phyloP scores from a whole-genome alignment of 2,113 vertebrate species.

The Galbula dea region DNA sequence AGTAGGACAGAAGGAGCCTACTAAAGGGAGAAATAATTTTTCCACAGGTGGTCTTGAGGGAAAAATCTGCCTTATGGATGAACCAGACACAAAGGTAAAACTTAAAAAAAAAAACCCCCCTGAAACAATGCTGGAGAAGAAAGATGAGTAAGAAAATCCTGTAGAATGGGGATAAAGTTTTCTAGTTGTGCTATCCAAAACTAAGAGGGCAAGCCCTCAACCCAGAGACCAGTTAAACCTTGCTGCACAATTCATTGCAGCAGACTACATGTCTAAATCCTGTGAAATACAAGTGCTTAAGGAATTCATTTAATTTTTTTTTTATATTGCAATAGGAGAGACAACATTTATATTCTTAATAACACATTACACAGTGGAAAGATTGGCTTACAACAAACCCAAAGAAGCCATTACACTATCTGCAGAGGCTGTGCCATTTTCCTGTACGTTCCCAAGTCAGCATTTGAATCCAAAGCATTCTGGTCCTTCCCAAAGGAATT shows the following conservation, averaged over 20 bases:
- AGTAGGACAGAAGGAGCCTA: background rate
- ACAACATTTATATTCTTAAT: background rate
- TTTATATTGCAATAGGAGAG: background rate
- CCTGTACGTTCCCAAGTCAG: background rate
- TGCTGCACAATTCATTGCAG: background rate
- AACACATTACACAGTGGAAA: background rate
- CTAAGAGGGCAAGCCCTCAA: background rate
- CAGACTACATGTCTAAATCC: background rate
- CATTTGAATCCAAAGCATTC: background rate
- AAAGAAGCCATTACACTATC: background rate
- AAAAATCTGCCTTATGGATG: background rate
- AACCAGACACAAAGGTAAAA: background rate
- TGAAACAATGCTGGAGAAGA: background rate
- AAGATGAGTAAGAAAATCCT: background rate
- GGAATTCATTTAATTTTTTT: background rate
- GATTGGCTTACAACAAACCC: background rate
- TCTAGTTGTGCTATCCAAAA: background rate
- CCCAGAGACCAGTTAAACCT: background rate
- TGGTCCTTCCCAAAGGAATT: constrained; percentile 15
- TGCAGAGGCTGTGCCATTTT: background rate
- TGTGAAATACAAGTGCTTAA: background rate
- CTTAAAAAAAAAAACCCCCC: background rate
- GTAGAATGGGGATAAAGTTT: background rate
- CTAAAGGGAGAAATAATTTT: background rate
- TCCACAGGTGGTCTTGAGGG: background rate